A percentile compares a stretch with the other conserved stretches of the same genome.
These are phyloP conservation scores for Albula glossodonta DNA, from an alignment of 2,113 vertebrate genomes.

Conservation along the genomic window DNA sequence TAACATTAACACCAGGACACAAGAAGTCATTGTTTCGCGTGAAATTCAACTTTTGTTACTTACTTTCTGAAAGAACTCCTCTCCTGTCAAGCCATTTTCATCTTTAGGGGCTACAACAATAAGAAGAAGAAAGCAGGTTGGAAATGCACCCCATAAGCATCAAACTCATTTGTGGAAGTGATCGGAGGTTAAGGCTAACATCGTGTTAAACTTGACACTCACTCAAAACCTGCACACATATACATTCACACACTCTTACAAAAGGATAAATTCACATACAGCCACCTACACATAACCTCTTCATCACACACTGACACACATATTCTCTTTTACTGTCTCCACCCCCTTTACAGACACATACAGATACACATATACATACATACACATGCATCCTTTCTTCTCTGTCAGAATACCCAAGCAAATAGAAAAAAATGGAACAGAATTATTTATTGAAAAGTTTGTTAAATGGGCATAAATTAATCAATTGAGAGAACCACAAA, in stretches of 20 bases:
- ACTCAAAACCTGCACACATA: too few relatives aligned
- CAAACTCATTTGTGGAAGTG: background rate
- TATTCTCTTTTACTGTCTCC: background rate
- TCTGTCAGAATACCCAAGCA: background rate
- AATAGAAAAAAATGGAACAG: background rate
- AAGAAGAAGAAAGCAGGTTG: background rate
- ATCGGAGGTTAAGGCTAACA: background rate
- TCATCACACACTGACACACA: background rate
- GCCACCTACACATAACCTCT: too few relatives aligned
- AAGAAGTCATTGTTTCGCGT: too few relatives aligned
- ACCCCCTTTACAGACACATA: too few relatives aligned
- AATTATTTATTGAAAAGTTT: background rate
- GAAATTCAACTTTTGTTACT: constrained; percentile 36
- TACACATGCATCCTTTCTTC: background rate
- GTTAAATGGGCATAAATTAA: background rate
- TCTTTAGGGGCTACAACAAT: constrained; percentile 56
- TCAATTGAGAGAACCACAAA: background rate
- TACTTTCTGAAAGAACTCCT: constrained; percentile 74
- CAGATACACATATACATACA: too few relatives aligned
- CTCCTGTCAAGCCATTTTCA: constrained; percentile 57
- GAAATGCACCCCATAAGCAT: background rate
- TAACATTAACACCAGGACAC: background rate
- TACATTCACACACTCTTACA: background rate
- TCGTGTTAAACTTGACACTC: background rate
- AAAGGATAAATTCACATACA: background rate